Percentiles rank a stretch among this genome's conserved stretches.
phyloP scores from a whole-genome alignment of 2,888 invertebrate genomes.

The Rhagonycha lutea region DNA sequence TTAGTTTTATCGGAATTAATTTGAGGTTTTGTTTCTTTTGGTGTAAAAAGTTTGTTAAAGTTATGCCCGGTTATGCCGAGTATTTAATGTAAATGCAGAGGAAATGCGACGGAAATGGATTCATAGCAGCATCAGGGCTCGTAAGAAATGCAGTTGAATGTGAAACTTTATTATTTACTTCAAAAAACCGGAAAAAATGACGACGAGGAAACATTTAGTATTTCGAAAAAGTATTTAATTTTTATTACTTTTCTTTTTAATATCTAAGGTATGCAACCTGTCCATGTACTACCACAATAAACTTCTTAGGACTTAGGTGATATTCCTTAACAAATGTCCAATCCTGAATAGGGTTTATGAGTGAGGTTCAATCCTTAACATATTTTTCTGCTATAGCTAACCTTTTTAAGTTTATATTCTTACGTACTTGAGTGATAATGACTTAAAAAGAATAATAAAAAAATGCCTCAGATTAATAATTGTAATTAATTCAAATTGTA shows the following conservation, averaged over 20 bases:
- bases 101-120: not conserved
- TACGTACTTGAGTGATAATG: too few species aligned
- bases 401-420: too few species aligned
- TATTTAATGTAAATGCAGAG: not conserved
- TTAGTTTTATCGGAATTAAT: not conserved
- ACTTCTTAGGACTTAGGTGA: too few species aligned
- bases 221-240: not conserved
- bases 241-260: not conserved
- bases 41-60: not conserved
- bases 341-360: too few species aligned
- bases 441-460: too few species aligned
- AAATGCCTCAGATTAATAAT: too few species aligned
- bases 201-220: not conserved
- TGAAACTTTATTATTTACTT: not conserved
- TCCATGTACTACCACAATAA: too few species aligned
- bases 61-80: not conserved
- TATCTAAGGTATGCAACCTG: too few species aligned
- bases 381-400: too few species aligned
- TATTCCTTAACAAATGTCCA: too few species aligned
- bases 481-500: too few species aligned
- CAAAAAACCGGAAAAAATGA: not conserved
- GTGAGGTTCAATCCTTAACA: too few species aligned
- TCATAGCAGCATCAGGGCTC: not conserved
- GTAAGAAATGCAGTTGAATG: not conserved
- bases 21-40: not conserved